Evolutionary conservation across 2,113 vertebrate genomes (phyloP).

Genomic region (Stigmatopora argus): DNA sequence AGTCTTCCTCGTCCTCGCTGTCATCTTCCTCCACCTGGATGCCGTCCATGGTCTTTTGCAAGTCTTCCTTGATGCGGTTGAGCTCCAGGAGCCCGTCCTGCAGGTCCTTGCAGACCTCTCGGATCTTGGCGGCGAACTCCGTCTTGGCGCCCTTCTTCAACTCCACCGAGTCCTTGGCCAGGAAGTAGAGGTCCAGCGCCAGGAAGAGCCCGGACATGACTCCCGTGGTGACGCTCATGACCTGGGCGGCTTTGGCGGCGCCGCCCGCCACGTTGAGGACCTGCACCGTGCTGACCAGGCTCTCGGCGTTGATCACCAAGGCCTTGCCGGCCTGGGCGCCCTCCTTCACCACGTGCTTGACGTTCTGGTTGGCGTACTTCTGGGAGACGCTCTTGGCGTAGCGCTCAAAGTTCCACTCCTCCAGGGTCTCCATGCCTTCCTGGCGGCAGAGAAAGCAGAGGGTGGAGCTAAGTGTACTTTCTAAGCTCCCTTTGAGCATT

Average conservation of each 20-base stretch:
- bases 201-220: slow-evolving; percentile 72
- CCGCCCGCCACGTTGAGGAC: slow-evolving; percentile 59
- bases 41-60: slow-evolving; percentile 68
- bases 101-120: slow-evolving; percentile 66
- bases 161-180: slow-evolving; percentile 69
- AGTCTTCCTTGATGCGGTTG: slow-evolving; percentile 61
- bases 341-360: slow-evolving; percentile 68
- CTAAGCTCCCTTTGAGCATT: neutral
- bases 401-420: slow-evolving; percentile 68
- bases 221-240: slow-evolving; percentile 61
- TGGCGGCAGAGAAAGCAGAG: slow-evolving; percentile 14
- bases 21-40: slow-evolving; percentile 57
- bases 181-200: slow-evolving; percentile 71
- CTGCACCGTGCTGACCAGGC: slow-evolving; percentile 64
- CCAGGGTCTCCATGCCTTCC: slow-evolving; percentile 70
- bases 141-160: slow-evolving; percentile 69
- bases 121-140: slow-evolving; percentile 65
- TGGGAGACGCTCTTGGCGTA: slow-evolving; percentile 64
- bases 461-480: neutral
- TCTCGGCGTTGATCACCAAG: slow-evolving; percentile 61
- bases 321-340: slow-evolving; percentile 68
- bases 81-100: slow-evolving; percentile 65
- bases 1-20: slow-evolving; percentile 34
- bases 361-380: slow-evolving; percentile 66
- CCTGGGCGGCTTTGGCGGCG: slow-evolving; percentile 60